Conservation (phyloP, 2,888 invertebrate genomes). For the Globia sparganii region DNA sequence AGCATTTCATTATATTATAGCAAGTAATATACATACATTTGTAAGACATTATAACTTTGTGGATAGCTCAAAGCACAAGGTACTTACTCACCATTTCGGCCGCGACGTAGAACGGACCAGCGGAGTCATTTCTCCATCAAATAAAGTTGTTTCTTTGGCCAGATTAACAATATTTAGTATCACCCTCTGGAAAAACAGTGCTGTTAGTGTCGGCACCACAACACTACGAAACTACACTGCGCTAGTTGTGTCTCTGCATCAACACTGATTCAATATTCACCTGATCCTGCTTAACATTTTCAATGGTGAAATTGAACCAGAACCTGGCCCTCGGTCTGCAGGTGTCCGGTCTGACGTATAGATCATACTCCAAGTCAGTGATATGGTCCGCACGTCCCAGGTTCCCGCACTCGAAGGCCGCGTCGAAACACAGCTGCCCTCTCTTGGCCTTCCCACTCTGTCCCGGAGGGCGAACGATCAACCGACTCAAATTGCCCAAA, state of each 20-base stretch:
- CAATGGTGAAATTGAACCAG: constrained; percentile 99
- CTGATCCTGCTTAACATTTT: constrained; percentile 98
- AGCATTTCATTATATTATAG: background rate
- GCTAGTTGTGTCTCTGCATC: background rate
- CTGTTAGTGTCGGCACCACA: background rate
- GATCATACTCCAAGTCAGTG: constrained; percentile 98
- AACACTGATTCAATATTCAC: constrained; percentile 79
- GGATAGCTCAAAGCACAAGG: background rate
- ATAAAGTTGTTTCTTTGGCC: constrained; percentile 97
- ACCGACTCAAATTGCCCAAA: constrained; percentile 96
- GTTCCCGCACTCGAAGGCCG: constrained; percentile 99
- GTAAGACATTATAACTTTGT: background rate
- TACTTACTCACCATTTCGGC: constrained; percentile 95
- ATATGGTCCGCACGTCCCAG: constrained; percentile 98
- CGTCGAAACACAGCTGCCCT: constrained; percentile 99
- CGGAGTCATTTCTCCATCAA: constrained; percentile 97
- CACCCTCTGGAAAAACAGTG: constrained; percentile 93
- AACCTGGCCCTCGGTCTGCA: constrained; percentile 97
- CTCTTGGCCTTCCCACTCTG: constrained; percentile 98
- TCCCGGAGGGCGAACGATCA: constrained; percentile 96
- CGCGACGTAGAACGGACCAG: constrained; percentile 97
- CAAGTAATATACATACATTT: background rate
- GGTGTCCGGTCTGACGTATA: constrained; percentile 98
- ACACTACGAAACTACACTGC: background rate
- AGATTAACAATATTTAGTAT: constrained; percentile 99